phyloP scores from a whole-genome alignment of 53 echinoderm and acorn worm genomes.

The Echinarachnius parma region DNA sequence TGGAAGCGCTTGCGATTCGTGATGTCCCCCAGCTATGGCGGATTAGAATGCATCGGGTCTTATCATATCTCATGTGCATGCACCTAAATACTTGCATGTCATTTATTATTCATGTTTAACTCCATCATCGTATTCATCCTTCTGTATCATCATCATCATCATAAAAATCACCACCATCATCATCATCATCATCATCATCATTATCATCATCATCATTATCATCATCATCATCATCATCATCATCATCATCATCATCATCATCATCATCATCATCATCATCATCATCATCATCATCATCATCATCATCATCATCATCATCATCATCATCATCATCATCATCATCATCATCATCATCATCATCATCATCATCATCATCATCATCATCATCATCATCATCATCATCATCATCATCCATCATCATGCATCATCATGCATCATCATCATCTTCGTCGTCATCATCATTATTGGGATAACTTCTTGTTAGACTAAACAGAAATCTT shows the following conservation, averaged over 20 bases:
- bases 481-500: too few relatives aligned
- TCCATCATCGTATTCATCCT: too few relatives aligned
- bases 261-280: conserved; percentile 1
- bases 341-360: conserved; percentile 7
- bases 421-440: too few relatives aligned
- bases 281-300: conserved; percentile 18
- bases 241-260: conserved; percentile 27
- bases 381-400: conserved; percentile 14
- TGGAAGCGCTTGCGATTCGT: too few relatives aligned
- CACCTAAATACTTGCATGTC: too few relatives aligned
- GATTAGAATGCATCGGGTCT: too few relatives aligned
- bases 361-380: conserved; percentile 14
- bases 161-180: too few relatives aligned
- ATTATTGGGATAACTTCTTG: not conserved
- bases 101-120: too few relatives aligned
- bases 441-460: not conserved
- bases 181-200: conserved; percentile 11
- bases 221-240: conserved; percentile 12
- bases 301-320: conserved; percentile 12
- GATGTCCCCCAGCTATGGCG: too few relatives aligned
- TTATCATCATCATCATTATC: not conserved
- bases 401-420: too few relatives aligned
- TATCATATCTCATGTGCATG: too few relatives aligned
- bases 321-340: conserved; percentile 8
- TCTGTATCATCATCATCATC: too few relatives aligned